A percentile compares a stretch with the other conserved stretches of the same genome.
These are phyloP conservation scores for Todus mexicanus DNA, from an alignment of 2,797 vertebrate genomes.

Conservation along the genomic window DNA sequence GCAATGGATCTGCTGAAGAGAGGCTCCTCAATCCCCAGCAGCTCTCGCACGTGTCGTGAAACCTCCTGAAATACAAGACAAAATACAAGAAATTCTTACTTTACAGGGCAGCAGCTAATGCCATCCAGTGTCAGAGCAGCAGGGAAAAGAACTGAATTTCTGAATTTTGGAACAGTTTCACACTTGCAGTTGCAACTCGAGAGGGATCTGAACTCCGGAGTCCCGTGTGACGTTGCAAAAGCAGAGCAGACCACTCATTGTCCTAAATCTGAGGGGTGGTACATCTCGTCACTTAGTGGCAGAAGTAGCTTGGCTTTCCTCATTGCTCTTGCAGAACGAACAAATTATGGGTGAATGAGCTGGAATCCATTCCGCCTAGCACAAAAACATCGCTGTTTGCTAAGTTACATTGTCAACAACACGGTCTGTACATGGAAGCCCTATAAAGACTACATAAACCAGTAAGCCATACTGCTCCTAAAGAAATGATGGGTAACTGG, in stretches of 20 bases:
- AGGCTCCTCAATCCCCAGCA: conserved; percentile 82
- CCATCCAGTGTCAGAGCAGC: background rate
- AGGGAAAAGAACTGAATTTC: background rate
- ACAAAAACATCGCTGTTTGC: background rate
- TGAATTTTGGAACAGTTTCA: background rate
- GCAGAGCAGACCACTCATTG: background rate
- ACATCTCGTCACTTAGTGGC: background rate
- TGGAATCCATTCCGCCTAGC: background rate
- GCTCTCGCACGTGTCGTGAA: conserved; percentile 74
- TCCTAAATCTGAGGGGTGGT: too few relatives aligned
- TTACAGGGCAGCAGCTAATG: background rate
- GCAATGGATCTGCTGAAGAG: conserved; percentile 79
- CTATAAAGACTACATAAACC: background rate
- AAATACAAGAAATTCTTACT: background rate
- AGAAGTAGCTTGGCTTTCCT: background rate
- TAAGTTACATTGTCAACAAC: background rate
- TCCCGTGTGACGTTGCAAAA: background rate
- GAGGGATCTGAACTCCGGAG: background rate
- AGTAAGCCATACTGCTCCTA: background rate
- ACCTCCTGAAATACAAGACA: conserved; percentile 79
- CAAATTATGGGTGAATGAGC: background rate
- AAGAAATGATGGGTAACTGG: background rate
- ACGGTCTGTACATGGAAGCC: background rate
- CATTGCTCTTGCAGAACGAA: background rate
- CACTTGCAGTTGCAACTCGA: background rate